Conservation (phyloP, 2,888 invertebrate species). For the Lacanobia wlatinum region DNA sequence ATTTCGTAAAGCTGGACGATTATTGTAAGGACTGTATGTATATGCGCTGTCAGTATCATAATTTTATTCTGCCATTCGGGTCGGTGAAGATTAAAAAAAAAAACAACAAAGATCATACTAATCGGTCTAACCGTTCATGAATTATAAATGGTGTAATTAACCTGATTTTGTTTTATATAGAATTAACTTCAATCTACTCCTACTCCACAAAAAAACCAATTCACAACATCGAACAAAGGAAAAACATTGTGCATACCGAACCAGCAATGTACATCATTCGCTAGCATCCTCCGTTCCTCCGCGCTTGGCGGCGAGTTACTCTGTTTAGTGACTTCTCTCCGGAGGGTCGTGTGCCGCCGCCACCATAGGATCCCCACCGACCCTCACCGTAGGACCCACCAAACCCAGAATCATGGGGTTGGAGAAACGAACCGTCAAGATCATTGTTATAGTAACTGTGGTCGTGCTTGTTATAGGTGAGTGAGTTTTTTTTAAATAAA, state of each 20-base stretch:
- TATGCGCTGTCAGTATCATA: no score
- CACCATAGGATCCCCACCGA: not conserved
- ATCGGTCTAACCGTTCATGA: no score
- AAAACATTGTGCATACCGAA: conserved; percentile 1
- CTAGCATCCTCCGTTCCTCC: conserved; percentile 51
- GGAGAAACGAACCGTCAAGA: conserved; percentile 85
- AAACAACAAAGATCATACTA: no score
- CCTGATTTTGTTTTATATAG: no score
- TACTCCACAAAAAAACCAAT: no score
- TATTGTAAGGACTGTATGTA: no score
- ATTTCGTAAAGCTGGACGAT: no score
- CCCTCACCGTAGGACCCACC: not conserved
- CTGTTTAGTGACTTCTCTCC: conserved; percentile 36
- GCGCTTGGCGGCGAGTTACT: conserved; percentile 46
- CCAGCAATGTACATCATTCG: conserved; percentile 73
- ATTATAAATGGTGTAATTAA: no score
- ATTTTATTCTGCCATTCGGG: no score
- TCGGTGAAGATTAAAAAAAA: no score
- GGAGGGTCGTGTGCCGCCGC: conserved; percentile 51
- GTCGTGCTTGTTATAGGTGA: conserved; percentile 82
- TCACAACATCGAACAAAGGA: not conserved
- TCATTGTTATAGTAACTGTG: conserved; percentile 80
- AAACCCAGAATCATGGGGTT: conserved; percentile 76
- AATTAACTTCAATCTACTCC: no score
- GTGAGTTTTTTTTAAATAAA: conserved; percentile 44